These are phyloP conservation scores for Aplysina aerophoba DNA, from an alignment of 37 sponge, comb jelly and placozoan species.

Conservation along the genomic window DNA sequence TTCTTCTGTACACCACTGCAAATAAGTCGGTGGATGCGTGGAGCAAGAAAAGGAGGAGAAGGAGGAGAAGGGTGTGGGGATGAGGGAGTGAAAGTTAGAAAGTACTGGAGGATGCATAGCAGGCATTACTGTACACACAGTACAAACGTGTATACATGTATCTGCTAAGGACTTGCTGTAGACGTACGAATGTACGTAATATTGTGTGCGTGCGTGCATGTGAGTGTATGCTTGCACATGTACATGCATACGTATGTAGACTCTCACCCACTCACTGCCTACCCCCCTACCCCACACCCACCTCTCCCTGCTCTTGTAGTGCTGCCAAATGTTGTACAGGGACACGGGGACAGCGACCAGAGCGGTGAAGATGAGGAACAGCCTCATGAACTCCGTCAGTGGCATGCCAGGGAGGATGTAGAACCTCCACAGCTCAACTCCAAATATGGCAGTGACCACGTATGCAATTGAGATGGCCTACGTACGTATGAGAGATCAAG, in stretches of 20 bases:
- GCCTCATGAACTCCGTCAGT: slow-evolving; percentile 36
- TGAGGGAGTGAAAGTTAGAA: too few relatives aligned
- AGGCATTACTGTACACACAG: too few relatives aligned
- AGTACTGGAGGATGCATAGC: too few relatives aligned
- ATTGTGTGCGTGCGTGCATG: background rate
- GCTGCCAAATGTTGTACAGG: slow-evolving; percentile 57
- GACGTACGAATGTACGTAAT: background rate
- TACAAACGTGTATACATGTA: too few relatives aligned
- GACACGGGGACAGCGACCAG: slow-evolving; percentile 39
- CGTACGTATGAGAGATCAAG: background rate
- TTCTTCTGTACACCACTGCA: background rate
- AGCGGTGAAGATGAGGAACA: slow-evolving; percentile 46
- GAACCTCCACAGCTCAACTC: slow-evolving; percentile 74
- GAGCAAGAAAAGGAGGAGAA: background rate
- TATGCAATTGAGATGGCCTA: slow-evolving; percentile 64
- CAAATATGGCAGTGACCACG: slow-evolving; percentile 59
- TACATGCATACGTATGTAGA: background rate
- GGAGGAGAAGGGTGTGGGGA: background rate
- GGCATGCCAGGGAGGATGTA: slow-evolving; percentile 40
- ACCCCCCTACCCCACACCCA: too few relatives aligned
- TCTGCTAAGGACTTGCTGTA: too few relatives aligned
- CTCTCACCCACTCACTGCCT: slow-evolving; percentile 22
- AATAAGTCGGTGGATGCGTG: background rate
- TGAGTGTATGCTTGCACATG: slow-evolving; percentile 19
- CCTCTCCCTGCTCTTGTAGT: slow-evolving; percentile 37